Evolutionary conservation across 1,140 invertebrate genomes (phyloP).

Genomic region (Diorhabda carinulata): DNA sequence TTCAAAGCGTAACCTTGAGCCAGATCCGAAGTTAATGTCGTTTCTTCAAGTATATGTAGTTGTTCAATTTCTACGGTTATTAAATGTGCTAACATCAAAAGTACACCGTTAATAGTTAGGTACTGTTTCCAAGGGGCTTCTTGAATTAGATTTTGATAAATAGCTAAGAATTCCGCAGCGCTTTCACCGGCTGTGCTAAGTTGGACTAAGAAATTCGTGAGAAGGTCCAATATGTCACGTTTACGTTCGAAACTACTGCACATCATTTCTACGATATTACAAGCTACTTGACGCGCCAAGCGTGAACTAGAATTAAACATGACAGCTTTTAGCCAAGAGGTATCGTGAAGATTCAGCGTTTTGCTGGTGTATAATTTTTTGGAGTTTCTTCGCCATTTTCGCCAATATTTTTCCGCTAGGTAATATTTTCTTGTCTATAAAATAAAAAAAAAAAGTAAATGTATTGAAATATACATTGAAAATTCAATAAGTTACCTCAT

Average conservation of each 20-base stretch:
- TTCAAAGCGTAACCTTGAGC: slow-evolving; percentile 88
- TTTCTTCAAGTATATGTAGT: slow-evolving; percentile 81
- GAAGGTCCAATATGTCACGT: slow-evolving; percentile 74
- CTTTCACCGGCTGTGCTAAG: slow-evolving; percentile 81
- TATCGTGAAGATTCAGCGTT: slow-evolving; percentile 55
- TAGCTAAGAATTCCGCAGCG: slow-evolving; percentile 82
- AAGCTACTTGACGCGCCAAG: slow-evolving; percentile 82
- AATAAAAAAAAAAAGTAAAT: not conserved
- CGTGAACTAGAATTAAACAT: slow-evolving; percentile 88
- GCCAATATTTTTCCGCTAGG: slow-evolving; percentile 74
- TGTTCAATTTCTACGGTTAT: slow-evolving; percentile 85
- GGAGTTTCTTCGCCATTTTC: slow-evolving; percentile 53
- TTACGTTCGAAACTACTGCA: slow-evolving; percentile 69
- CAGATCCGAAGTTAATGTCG: slow-evolving; percentile 88
- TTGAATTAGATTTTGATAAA: slow-evolving; percentile 81
- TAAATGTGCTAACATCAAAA: slow-evolving; percentile 78
- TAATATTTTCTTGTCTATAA: slow-evolving; percentile 49
- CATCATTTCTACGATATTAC: slow-evolving; percentile 80
- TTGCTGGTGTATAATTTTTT: slow-evolving; percentile 34
- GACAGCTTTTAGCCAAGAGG: slow-evolving; percentile 83
- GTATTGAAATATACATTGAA: slow-evolving; percentile 37
- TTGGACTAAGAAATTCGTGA: slow-evolving; percentile 85
- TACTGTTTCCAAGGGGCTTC: slow-evolving; percentile 91
- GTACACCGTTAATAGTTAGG: slow-evolving; percentile 79
- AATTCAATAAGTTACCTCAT: slow-evolving; percentile 16